A percentile compares a stretch with the other conserved stretches of the same genome.
Evolutionary conservation across 2,797 vertebrate genomes (phyloP).

Genomic region (Lycodopsis pacificus): DNA sequence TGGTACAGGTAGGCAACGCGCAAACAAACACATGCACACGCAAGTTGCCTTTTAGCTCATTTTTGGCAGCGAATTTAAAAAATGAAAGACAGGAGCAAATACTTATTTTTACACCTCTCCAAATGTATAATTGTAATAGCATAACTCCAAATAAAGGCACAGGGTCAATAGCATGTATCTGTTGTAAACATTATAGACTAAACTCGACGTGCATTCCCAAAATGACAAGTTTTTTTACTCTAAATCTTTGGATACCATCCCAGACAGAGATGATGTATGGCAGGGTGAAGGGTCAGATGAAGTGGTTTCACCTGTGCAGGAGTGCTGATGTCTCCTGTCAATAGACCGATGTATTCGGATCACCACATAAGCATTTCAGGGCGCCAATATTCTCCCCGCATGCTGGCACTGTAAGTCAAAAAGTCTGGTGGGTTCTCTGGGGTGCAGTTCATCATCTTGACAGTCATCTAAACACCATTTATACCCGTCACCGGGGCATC

Average conservation of each 20-base stretch:
- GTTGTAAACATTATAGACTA: background rate
- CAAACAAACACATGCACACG: background rate
- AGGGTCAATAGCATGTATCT: background rate
- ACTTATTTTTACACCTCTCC: background rate
- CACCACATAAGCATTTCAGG: constrained; percentile 7
- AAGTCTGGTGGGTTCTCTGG: constrained; percentile 41
- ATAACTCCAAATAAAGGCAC: background rate
- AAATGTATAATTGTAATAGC: background rate
- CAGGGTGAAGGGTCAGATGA: constrained; percentile 32
- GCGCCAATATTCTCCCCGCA: constrained; percentile 38
- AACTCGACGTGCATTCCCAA: background rate
- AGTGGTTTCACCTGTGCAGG: constrained; percentile 34
- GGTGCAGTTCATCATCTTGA: constrained; percentile 70
- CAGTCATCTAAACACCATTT: constrained; percentile 65
- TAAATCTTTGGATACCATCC: background rate
- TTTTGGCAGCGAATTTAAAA: background rate
- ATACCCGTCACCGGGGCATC: constrained; percentile 48
- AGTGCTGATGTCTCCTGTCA: constrained; percentile 53
- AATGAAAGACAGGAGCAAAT: background rate
- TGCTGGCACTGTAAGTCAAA: constrained; percentile 50
- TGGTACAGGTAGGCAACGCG: constrained; percentile 90
- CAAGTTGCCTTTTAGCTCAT: background rate
- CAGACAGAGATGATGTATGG: constrained; percentile 31
- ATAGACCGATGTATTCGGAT: constrained; percentile 59
- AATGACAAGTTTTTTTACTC: background rate